Base-by-base conservation (phyloP, 2,113 vertebrate genomes). In the Orientallactaga bullata region DNA sequence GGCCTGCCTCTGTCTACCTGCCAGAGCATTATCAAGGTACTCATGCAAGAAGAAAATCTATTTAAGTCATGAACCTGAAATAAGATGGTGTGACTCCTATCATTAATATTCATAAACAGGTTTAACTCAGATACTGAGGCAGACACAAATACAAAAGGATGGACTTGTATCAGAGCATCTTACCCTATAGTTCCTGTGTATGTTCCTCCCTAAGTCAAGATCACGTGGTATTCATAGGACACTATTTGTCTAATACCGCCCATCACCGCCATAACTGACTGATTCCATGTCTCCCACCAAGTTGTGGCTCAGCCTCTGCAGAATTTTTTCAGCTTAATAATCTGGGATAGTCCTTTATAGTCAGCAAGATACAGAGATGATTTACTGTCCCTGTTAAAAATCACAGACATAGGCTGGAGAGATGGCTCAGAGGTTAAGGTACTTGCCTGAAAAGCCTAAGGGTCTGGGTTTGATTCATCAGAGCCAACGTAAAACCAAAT, bases 11-110 rank as follows among this genome's bases (percentile, higher is more conserved):
- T 99, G 30, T 99, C 99, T n/a, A 99, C 99, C n/a, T 99, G 99
- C 96, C 99, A 99, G 98, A 99, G 99, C 98, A 99, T 99, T 92
- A 99, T 99, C 95, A 99, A 99, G 99, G 99, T 99, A 98, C 1
- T 24, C 7, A 37, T 32, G 65, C 39, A 1, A 7, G 35, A 78
- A 39, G 1, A 7, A 78, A 28, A 32, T 32, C 5, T 9, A 1
- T 26, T 30, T 2, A 16, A 37, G 1, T 6, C 3, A 3, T 18
- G 76, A n/a, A 37, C 24, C 66, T 16, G 32, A 39, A 42, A 39
- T 60, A 58, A 58, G 24, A 1, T 23, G 58, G 76, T 32, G 13
- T 16, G 30, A 28, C 60, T 58, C 13, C 11, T 37, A 5, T 39
- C 5, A 8, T 76, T 39, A 17, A 12, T 16, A 1, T 30, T 20